Percentiles rank a stretch among this genome's conserved stretches.
These are phyloP conservation scores for Bursaphelenchus mucronatus DNA, from an alignment of 1,140 invertebrate species.

Conservation along the genomic window DNA sequence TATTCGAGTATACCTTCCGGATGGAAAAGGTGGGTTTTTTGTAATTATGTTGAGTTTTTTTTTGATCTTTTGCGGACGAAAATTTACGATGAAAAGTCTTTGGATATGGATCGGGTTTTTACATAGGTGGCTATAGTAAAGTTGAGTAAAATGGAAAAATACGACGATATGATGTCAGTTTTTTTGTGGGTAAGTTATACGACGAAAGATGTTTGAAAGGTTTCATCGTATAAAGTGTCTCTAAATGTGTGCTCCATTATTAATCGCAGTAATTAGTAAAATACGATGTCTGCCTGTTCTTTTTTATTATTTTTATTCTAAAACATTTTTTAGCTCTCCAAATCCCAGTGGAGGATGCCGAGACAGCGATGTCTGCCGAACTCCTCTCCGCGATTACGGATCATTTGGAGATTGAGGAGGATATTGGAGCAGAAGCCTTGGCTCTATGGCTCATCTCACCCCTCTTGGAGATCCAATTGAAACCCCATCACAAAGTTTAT, in stretches of 20 bases:
- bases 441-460: constrained; percentile 47
- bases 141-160: too few relatives aligned
- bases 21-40: constrained; percentile 34
- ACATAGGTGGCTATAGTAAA: too few relatives aligned
- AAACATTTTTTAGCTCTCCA: constrained; percentile 38
- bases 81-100: too few relatives aligned
- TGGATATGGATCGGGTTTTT: too few relatives aligned
- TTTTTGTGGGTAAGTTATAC: too few relatives aligned
- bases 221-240: too few relatives aligned
- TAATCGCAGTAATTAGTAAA: background rate
- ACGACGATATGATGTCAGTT: too few relatives aligned
- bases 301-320: constrained; percentile 1
- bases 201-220: too few relatives aligned
- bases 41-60: background rate
- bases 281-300: background rate
- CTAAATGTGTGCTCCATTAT: too few relatives aligned
- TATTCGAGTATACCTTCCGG: constrained; percentile 47
- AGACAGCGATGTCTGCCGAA: constrained; percentile 23
- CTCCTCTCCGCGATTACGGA: constrained; percentile 40
- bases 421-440: constrained; percentile 35
- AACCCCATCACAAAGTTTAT: constrained; percentile 44
- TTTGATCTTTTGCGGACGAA: too few relatives aligned
- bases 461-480: constrained; percentile 45
- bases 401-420: constrained; percentile 37
- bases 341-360: constrained; percentile 40